Base-by-base conservation (phyloP, 2,113 vertebrate genomes). In the Rhea pennata region DNA sequence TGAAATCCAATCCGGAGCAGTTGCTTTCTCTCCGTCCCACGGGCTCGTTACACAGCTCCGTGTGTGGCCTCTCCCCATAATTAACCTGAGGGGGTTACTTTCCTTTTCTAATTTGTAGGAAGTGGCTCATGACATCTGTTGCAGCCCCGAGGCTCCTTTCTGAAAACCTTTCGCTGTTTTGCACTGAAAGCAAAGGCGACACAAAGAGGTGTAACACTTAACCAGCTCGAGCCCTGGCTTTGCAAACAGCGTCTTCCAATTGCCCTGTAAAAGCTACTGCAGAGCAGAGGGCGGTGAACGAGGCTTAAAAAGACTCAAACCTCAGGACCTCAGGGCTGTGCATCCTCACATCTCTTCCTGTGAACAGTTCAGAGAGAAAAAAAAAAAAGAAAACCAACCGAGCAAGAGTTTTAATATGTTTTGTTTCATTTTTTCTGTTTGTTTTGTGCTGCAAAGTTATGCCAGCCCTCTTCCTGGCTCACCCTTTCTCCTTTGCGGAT, bases 101-200 rank as follows among this genome's bases (percentile, higher is more conserved):
- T 97, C 96, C 97, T 97, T 96, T 97, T 94, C 96, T 97, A 97
- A 98, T 97, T 98, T 98, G 98, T 98, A 98, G 97, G 97, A 98
- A 97, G 95, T 96, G 89, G 95, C 93, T 97, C 90, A 40, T 96
- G 97, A 97, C 97, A 97, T 97, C 97, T 97, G 97, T 95, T 96
- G 93, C 44, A 88, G 94, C 96, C 97, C 92, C 0, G 59, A 80
- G 97, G 97, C 96, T 96, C 88, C 93, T 94, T 96, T 93, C 87
- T 95, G 73, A 91, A 82, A 97, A 94, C 84, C 89, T 95, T 65
- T 83, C 59, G 95, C 71, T 87, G 59, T 40, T 96, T 95, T 84
- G 66, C 21, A 4, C 12, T 80, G 71, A 91, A 95, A 94, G 91
- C 77, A 76, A 95, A 90, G 84, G 71, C 84, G 88, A 53, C 51